Conservation (phyloP, 1,140 invertebrate genomes). For the Daktulosphaira vitifoliae region DNA sequence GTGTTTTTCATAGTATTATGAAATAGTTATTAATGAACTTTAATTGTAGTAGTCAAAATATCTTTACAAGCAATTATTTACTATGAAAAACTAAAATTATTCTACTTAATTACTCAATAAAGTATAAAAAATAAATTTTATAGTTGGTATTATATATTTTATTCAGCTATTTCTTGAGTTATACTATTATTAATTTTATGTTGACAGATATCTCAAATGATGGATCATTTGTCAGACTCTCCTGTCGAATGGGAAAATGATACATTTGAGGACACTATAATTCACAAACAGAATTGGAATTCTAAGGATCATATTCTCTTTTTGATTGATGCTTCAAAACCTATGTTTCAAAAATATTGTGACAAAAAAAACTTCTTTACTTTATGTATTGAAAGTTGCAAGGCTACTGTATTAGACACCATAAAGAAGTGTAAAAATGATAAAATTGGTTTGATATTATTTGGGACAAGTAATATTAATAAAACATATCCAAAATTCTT, state of each 20-base stretch:
- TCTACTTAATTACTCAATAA: too few relatives aligned
- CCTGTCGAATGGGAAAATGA: slow-evolving; percentile 20
- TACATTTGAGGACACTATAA: not conserved
- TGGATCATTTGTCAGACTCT: not conserved
- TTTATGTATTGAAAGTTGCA: slow-evolving; percentile 9
- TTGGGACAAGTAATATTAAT: slow-evolving; percentile 17
- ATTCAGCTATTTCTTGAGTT: too few relatives aligned
- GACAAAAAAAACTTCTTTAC: slow-evolving; percentile 8
- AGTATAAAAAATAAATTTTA: too few relatives aligned
- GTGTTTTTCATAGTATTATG: too few relatives aligned
- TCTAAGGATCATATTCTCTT: slow-evolving; percentile 10
- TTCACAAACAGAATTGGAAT: slow-evolving; percentile 23
- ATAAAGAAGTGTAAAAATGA: slow-evolving; percentile 18
- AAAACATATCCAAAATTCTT: slow-evolving; percentile 14
- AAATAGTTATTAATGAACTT: too few relatives aligned
- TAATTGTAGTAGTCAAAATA: too few relatives aligned
- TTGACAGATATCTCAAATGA: too few relatives aligned
- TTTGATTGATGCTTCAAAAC: slow-evolving; percentile 20
- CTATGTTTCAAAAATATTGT: slow-evolving; percentile 9
- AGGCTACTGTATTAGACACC: slow-evolving; percentile 5
- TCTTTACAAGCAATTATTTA: too few relatives aligned
- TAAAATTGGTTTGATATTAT: slow-evolving; percentile 28
- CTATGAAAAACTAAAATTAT: too few relatives aligned
- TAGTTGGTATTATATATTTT: too few relatives aligned
- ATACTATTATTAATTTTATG: too few relatives aligned